These are phyloP conservation scores for Macropodus opercularis DNA, from an alignment of 2,797 vertebrate species.

Conservation along the genomic window DNA sequence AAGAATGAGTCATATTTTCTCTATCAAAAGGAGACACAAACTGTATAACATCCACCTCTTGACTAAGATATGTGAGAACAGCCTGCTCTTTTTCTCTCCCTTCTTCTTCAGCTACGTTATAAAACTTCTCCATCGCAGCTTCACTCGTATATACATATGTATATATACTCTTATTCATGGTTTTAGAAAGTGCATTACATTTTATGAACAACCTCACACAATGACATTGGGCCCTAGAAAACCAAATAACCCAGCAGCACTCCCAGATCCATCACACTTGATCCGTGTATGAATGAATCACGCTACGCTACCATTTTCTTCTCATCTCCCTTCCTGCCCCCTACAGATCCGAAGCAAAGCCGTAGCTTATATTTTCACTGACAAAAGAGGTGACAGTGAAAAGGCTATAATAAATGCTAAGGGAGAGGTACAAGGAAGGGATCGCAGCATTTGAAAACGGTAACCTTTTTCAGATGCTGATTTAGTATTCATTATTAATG, in stretches of 20 bases:
- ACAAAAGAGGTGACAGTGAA: slow-evolving; percentile 76
- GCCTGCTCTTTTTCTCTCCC: slow-evolving; percentile 14
- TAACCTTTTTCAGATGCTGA: slow-evolving; percentile 79
- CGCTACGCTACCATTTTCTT: slow-evolving; percentile 64
- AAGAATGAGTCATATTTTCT: slow-evolving; percentile 41
- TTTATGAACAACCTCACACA: slow-evolving; percentile 62
- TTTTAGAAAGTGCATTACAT: slow-evolving; percentile 57
- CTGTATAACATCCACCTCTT: slow-evolving; percentile 37
- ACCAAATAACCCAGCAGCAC: slow-evolving; percentile 65
- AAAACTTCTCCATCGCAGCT: slow-evolving; percentile 31
- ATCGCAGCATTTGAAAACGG: slow-evolving; percentile 61
- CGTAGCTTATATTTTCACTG: slow-evolving; percentile 69
- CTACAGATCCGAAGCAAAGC: slow-evolving; percentile 63
- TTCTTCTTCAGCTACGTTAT: slow-evolving; percentile 35
- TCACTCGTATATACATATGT: slow-evolving; percentile 6
- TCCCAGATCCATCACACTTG: slow-evolving; percentile 70
- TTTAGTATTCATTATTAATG: slow-evolving; percentile 81
- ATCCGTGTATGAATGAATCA: slow-evolving; percentile 72
- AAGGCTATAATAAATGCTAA: slow-evolving; percentile 77
- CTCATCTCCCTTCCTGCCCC: slow-evolving; percentile 66
- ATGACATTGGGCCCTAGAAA: slow-evolving; percentile 54
- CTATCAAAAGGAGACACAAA: slow-evolving; percentile 39
- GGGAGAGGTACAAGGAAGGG: slow-evolving; percentile 68
- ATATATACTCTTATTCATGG: slow-evolving; percentile 28
- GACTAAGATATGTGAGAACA: slow-evolving; percentile 44